Evolutionary conservation across 1,140 invertebrate genomes (phyloP).

Genomic region (Archivesica marissinica): DNA sequence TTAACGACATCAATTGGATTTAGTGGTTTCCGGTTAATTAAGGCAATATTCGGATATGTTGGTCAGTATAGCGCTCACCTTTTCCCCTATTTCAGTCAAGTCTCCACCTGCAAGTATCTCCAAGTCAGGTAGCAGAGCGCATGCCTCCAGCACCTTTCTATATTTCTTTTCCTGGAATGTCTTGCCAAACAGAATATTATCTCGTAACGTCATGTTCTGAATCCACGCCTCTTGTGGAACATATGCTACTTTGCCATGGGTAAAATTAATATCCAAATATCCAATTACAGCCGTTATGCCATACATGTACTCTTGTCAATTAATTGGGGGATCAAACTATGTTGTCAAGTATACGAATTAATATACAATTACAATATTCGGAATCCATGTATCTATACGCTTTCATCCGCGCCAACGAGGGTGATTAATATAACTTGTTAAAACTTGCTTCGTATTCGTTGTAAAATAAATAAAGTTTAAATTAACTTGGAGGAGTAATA

Average conservation of each 20-base stretch:
- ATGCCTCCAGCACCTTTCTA: slow-evolving; percentile 84
- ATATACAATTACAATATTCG: not conserved
- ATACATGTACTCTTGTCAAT: not conserved
- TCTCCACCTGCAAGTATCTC: slow-evolving; percentile 88
- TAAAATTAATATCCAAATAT: not conserved
- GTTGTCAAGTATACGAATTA: not conserved
- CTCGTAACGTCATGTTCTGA: slow-evolving; percentile 90
- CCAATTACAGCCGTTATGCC: not conserved
- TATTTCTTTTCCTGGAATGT: slow-evolving; percentile 84
- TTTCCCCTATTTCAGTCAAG: slow-evolving; percentile 85
- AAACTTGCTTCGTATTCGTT: too few relatives aligned
- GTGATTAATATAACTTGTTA: too few relatives aligned
- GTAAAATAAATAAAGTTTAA: too few relatives aligned
- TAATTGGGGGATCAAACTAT: not conserved
- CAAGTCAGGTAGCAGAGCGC: slow-evolving; percentile 88
- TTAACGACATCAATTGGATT: too few relatives aligned
- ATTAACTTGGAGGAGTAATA: too few relatives aligned
- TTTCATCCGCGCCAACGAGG: not conserved
- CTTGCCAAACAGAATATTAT: slow-evolving; percentile 92
- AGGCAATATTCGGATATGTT: too few relatives aligned
- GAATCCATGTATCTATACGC: not conserved
- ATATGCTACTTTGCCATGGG: slow-evolving; percentile 86
- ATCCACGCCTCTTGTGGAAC: slow-evolving; percentile 94
- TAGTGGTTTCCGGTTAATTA: too few relatives aligned
- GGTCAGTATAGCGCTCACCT: slow-evolving; percentile 66